Evolutionary conservation across 2,888 invertebrate species (phyloP), one percentile per base, ranked within the genome.

Genomic region (Apoderus coryli): DNA sequence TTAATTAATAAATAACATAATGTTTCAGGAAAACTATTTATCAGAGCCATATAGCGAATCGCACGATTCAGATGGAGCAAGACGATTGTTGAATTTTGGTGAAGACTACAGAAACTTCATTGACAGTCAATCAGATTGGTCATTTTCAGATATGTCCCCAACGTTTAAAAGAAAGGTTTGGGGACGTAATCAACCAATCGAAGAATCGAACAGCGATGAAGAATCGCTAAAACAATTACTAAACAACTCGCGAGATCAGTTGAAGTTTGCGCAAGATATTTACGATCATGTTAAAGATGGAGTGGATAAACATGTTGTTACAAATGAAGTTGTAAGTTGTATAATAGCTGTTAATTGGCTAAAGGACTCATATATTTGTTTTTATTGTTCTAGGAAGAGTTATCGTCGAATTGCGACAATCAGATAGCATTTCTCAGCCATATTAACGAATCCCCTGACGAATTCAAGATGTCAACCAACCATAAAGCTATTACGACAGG

Each of bases 31-130:
- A 56, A 88, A 85, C 58, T 89, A 89, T 59, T 75, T 82, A 56
- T 86, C 86, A 22, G 89, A 89, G 55, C 75, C 82, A 14, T 88
- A 88, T 57, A 88, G 88, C 34, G 89, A 89, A 60, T 72, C 75
- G 26, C 74, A 76, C 4, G 88, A 89, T 55, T 77, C 84, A 2
- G 86, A 88, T 58, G 77, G 81, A 16, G 82, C 86, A 22, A 69
- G 84, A 35, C 70, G 75, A 38, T 61, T 88, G 10, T 60, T 86
- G 41, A 85, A 88, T 52, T 86, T 86, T 52, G 86, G 86, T 16
- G 88, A 89, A 56, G 88, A 89, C 59, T 89, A 89, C 60, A 69
- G 86, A 52, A 80, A 79, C 47, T 86, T 76, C 60, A 66, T 89
- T 29, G 88, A 86, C 61, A 86, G 86, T 38, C 86, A 86, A 52